phyloP scores from a whole-genome alignment of 2,888 invertebrate species.

The Coenonympha glycerion region DNA sequence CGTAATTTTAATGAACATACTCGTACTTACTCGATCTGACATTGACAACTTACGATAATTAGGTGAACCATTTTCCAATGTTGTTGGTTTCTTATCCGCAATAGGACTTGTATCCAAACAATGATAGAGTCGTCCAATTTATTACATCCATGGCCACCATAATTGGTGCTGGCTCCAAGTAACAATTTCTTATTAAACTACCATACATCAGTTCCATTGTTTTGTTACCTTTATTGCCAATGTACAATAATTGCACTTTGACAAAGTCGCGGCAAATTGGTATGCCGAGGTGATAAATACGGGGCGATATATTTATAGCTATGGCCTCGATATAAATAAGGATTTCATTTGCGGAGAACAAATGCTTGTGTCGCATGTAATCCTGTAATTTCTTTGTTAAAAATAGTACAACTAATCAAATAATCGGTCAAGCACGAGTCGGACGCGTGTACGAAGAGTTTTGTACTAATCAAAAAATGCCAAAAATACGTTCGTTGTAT shows the following conservation, averaged over 20 bases:
- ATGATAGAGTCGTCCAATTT: slow-evolving; percentile 9
- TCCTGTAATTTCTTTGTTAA: neutral
- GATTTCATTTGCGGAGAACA: slow-evolving; percentile 1
- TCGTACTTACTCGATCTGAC: too few species aligned
- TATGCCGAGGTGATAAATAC: slow-evolving; percentile 14
- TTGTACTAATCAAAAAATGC: too few species aligned
- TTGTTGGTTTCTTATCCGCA: neutral
- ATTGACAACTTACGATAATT: neutral
- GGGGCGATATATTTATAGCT: slow-evolving; percentile 13
- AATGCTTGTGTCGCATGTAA: slow-evolving; percentile 6
- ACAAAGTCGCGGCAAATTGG: slow-evolving; percentile 19
- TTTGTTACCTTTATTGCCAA: slow-evolving; percentile 15
- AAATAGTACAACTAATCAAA: neutral
- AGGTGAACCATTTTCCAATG: neutral
- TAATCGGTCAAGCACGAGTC: too few species aligned
- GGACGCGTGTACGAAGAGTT: too few species aligned
- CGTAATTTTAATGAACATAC: too few species aligned
- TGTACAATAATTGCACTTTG: slow-evolving; percentile 19
- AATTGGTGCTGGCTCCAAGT: slow-evolving; percentile 10
- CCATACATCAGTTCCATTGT: slow-evolving; percentile 5
- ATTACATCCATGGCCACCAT: slow-evolving; percentile 10
- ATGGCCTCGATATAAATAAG: slow-evolving; percentile 3
- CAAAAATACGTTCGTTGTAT: too few species aligned
- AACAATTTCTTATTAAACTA: slow-evolving; percentile 17
- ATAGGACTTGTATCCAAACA: neutral